These are phyloP conservation scores for Psammodynastes pulverulentus DNA, from an alignment of 2,113 vertebrate genomes.

Conservation along the genomic window DNA sequence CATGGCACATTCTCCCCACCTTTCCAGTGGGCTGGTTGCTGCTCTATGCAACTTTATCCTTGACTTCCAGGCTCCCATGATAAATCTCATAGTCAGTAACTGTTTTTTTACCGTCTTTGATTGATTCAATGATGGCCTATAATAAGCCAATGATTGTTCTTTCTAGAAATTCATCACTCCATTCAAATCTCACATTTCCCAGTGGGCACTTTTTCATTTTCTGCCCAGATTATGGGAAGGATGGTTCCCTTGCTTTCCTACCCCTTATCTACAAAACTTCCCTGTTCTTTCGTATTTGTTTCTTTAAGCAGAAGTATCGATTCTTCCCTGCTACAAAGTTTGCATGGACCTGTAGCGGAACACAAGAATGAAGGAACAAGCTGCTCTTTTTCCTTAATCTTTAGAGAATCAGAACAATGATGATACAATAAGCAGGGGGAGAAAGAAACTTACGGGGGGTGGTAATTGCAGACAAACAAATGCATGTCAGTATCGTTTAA, in stretches of 20 bases:
- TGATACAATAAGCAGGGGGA: background rate
- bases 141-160: background rate
- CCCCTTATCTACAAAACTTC: background rate
- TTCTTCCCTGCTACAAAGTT: background rate
- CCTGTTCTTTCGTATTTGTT: background rate
- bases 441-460: constrained; percentile 67
- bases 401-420: background rate
- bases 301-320: background rate
- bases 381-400: background rate
- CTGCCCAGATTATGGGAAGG: background rate
- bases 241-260: background rate
- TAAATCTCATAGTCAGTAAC: background rate
- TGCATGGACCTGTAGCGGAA: background rate
- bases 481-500: constrained; percentile 62
- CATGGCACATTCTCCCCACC: background rate
- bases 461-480: constrained; percentile 76
- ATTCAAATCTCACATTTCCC: background rate
- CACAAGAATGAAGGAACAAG: background rate
- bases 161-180: background rate
- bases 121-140: background rate
- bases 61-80: background rate
- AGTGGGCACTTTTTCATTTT: background rate
- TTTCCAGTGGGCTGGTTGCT: background rate
- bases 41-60: background rate
- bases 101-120: background rate